phyloP scores from a whole-genome alignment of 30 jellyfish, hydroid and myxozoan genomes.

The Hydractinia echinata region DNA sequence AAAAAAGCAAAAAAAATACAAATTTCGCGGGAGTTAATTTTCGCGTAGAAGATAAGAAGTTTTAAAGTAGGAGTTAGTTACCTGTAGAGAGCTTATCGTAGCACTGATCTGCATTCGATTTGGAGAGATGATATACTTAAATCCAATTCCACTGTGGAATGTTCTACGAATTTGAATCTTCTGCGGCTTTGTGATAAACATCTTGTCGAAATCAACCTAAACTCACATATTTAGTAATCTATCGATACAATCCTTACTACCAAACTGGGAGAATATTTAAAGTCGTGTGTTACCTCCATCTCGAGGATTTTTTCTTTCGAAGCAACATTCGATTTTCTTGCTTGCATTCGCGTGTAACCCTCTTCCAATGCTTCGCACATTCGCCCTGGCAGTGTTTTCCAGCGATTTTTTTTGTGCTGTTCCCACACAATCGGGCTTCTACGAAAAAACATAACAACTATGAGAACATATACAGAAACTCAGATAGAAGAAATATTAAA shows the following conservation, averaged over 20 bases:
- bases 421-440: constrained; percentile 96
- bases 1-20: too few species aligned
- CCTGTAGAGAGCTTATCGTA: constrained; percentile 86
- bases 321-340: constrained; percentile 49
- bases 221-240: neutral
- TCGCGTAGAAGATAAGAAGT: too few species aligned
- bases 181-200: constrained; percentile 83
- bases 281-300: constrained; percentile 52
- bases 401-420: constrained; percentile 62
- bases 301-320: constrained; percentile 47
- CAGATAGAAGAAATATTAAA: neutral
- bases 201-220: constrained; percentile 87
- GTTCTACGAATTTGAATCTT: constrained; percentile 84
- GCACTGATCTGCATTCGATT: constrained; percentile 90
- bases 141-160: constrained; percentile 90
- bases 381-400: constrained; percentile 78
- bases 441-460: neutral
- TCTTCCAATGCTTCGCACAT: constrained; percentile 73
- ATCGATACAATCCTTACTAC: neutral
- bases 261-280: neutral
- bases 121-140: constrained; percentile 80
- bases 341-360: constrained; percentile 45
- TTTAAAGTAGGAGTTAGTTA: neutral
- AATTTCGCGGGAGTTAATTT: too few species aligned
- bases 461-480: neutral